Evolutionary conservation across 2,797 vertebrate genomes (phyloP), one percentile per base, ranked within the genome.

Genomic region (Mus caroli): DNA sequence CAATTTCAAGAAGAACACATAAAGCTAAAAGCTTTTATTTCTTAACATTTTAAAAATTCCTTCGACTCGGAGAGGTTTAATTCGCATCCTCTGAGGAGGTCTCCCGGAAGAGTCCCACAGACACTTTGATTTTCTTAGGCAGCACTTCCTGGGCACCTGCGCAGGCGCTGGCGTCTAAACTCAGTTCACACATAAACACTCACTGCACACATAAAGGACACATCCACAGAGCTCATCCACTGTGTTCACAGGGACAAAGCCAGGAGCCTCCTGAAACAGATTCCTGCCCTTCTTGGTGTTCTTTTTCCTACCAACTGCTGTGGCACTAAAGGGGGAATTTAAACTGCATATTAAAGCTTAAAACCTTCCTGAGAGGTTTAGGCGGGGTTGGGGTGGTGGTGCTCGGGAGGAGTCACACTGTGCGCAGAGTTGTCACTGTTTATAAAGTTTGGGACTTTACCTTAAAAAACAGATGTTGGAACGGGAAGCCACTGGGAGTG

Each of bases 361-460:
- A 77, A 77, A 19, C 43, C 43, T 26, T 43, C 52, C 14, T n/a
- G 20, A 90, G 67, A 67, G 64, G 17, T 62, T 82, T 24, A 77
- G 40, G 22, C 88, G 20, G 52, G 4, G 77, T 6, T 46, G 6
- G 46, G 46, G 46, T 2, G 43, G 43, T 3, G 43, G 43, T 43
- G 50, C 9, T 50, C 7, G 10, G 50, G 50, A 12, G 50, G 94
- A 67, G 73, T 64, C 34, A 58, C 37, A 43, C 43, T 40, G 8
- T 71, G 43, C 40, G 15, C 17, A 26, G 10, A 64, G 26, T 75
- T 60, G 56, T 54, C 56, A 75, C 8, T 80, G 46, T 95, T 94
- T 76, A 79, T 71, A 67, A 96, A 92, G 94, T 58, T 28, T 60
- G 67, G 67, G 88, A 83, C 80, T 88, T 75, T 56, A n/a, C 28